Conservation (phyloP, 2,113 vertebrate species). For the Pampusana beccarii region DNA sequence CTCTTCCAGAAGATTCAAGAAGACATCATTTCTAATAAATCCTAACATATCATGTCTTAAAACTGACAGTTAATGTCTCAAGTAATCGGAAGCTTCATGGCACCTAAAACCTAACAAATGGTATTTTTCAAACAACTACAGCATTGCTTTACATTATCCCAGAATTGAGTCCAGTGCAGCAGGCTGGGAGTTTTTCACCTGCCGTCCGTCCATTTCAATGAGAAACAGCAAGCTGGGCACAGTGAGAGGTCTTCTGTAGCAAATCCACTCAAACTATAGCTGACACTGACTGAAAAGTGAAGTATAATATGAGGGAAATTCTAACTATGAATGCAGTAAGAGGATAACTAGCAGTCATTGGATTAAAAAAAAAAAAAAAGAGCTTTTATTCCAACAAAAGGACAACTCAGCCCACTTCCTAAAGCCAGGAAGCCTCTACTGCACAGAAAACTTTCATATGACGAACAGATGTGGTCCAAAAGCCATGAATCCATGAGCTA, state of each 20-base stretch:
- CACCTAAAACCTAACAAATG: background rate
- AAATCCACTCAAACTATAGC: background rate
- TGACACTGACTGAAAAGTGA: background rate
- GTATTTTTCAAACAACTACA: background rate
- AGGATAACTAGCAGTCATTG: background rate
- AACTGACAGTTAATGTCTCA: background rate
- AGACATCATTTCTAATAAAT: slow-evolving; percentile 12
- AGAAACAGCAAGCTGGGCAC: background rate
- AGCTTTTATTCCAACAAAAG: background rate
- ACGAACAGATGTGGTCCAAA: background rate
- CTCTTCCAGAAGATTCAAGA: background rate
- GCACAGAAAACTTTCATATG: background rate
- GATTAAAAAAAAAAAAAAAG: background rate
- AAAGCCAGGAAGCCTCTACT: background rate
- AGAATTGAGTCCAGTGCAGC: background rate
- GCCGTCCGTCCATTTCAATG: background rate
- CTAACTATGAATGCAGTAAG: background rate
- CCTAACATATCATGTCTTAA: background rate
- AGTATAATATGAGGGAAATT: background rate
- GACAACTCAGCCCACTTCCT: background rate
- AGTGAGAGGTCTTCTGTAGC: background rate
- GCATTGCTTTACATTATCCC: background rate
- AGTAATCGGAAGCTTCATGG: background rate
- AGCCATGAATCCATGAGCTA: background rate
- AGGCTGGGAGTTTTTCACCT: background rate